phyloP scores from a whole-genome alignment of 2,113 vertebrate genomes.

The Podilymbus podiceps region DNA sequence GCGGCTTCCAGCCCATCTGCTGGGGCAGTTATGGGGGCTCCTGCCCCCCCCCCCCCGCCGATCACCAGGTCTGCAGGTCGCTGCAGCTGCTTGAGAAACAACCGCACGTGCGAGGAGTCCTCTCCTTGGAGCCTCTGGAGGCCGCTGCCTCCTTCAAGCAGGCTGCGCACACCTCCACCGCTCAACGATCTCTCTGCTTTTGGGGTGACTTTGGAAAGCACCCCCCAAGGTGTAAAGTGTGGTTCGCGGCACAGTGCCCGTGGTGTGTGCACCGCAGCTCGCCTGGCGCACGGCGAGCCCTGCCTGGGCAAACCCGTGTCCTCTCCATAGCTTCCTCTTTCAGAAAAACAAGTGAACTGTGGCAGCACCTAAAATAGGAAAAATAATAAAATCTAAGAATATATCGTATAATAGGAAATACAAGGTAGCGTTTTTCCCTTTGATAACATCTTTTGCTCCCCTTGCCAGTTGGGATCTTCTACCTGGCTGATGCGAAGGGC shows the following conservation, averaged over 20 bases:
- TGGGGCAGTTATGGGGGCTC: fast-evolving
- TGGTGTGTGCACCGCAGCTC: too few relatives aligned
- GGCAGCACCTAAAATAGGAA: not conserved
- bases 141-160: fast-evolving
- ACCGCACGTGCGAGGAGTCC: fast-evolving
- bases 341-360: not conserved
- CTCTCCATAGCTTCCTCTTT: not conserved
- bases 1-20: not conserved
- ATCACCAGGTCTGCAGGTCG: not conserved
- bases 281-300: not conserved
- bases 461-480: not conserved
- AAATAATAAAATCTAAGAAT: not conserved
- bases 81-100: fast-evolving
- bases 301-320: not conserved
- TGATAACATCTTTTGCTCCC: not conserved
- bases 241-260: too few relatives aligned
- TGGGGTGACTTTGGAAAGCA: fast-evolving
- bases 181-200: fast-evolving
- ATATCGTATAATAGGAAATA: not conserved
- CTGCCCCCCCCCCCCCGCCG: not conserved
- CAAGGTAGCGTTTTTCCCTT: not conserved
- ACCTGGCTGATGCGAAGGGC: too few relatives aligned
- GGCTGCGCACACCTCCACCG: fast-evolving
- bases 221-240: fast-evolving
- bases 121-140: not conserved